phyloP scores from a whole-genome alignment of 2,113 vertebrate species.

The Jacana jacana region DNA sequence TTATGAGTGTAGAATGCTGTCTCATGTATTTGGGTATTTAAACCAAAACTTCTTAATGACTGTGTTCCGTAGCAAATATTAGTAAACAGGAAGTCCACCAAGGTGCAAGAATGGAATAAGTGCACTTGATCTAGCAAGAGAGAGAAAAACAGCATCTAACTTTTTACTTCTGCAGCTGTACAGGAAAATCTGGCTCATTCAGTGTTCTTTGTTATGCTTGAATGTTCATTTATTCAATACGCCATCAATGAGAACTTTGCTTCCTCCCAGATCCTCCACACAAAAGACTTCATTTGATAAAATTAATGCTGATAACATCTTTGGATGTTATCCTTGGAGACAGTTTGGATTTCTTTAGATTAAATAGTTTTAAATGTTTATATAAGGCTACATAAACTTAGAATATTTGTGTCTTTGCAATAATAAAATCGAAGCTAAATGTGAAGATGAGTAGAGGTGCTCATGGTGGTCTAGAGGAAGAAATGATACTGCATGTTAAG shows the following conservation, averaged over 20 bases:
- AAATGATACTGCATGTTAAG: not conserved
- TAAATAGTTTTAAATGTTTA: not conserved
- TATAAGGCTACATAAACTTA: not conserved
- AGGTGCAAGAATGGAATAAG: slow-evolving; percentile 12
- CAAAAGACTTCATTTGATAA: not conserved
- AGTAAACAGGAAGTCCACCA: not conserved
- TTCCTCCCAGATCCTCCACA: not conserved
- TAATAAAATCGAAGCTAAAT: not conserved
- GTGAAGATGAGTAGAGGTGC: not conserved
- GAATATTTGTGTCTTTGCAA: not conserved
- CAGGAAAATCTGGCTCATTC: slow-evolving; percentile 16
- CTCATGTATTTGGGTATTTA: not conserved
- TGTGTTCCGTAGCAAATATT: slow-evolving; percentile 6
- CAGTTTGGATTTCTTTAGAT: not conserved
- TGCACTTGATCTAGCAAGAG: not conserved
- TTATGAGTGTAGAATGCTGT: not conserved
- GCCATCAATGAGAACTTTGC: not conserved
- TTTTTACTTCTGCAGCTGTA: slow-evolving; percentile 8
- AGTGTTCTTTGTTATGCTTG: not conserved
- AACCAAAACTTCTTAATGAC: not conserved
- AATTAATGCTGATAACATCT: not conserved
- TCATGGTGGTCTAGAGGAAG: not conserved
- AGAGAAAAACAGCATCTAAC: not conserved
- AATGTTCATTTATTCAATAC: slow-evolving; percentile 17
- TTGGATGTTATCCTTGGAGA: not conserved